Base-by-base conservation (phyloP, 2,113 vertebrate genomes). In the Ophthalmolycus amberensis region DNA sequence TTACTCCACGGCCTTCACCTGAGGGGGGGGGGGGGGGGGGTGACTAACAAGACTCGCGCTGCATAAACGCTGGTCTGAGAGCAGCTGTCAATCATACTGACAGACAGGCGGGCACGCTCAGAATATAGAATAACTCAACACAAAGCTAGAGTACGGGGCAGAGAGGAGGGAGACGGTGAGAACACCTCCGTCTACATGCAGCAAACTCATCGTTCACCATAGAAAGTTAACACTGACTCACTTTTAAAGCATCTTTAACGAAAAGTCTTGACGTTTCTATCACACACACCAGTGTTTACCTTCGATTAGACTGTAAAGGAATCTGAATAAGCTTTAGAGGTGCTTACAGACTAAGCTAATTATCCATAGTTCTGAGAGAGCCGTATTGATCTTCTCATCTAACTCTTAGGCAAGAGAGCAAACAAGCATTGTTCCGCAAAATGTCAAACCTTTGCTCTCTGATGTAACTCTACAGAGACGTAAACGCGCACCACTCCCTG, bases 1-100 rank as follows among this genome's bases (percentile, higher is more conserved):
- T 92, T 91, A 91, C 93, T 68, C 34, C 83, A 46, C 67, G 92
- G 92, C 90, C 93, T 94, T 93, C 91, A 92, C 90, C 93, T 88
- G 90, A 86, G 84, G 74, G 79, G 82, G 80, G 83, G 82, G 11
- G 86, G 80, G 80, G 80, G 75, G 86, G 85, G 75, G 84, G 50
- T 10, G 85, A 59, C 83, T 89, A 90, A 92, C 87, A 89, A 80
- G 86, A 68, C 89, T 48, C 0, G 71, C 34, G 82, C 75, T 50
- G 90, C 84, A 85, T 91, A 90, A 83, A 88, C 69, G 77, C 79
- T 75, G 89, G 80, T 70, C 85, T 76, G 84, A 89, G 91, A 92
- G 85, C 75, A 85, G 87, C 90, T 84, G 93, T 93, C 93, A 91
- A 91, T 94, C 92, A 92, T 9, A 11, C 68, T 89, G 92, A 94